These are phyloP conservation scores for Gambusia holbrooki DNA, from an alignment of 2,113 vertebrate species.

Conservation along the genomic window DNA sequence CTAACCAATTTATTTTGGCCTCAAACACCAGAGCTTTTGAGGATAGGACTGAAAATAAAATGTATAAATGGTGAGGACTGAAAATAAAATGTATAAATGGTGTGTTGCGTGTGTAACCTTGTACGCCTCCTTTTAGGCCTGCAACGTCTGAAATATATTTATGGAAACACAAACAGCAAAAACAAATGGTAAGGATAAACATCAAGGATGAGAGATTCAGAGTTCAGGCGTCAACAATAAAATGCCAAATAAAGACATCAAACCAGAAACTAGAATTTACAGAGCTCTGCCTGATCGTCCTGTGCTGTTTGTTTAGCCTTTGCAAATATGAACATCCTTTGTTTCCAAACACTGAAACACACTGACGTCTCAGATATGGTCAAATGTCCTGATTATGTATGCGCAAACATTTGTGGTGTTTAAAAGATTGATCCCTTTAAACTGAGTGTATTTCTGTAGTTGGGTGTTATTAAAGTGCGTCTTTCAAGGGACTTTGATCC, in stretches of 20 bases:
- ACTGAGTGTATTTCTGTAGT: constrained; percentile 3
- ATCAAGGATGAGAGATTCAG: constrained; percentile 17
- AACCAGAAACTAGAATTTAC: constrained; percentile 32
- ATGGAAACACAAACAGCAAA: constrained; percentile 32
- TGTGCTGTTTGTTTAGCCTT: constrained; percentile 37
- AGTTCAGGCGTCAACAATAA: constrained; percentile 30
- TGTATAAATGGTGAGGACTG: neutral
- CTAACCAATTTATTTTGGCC: neutral
- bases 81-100: neutral
- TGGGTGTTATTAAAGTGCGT: constrained; percentile 1
- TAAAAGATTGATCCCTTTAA: constrained; percentile 48
- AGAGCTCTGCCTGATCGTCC: constrained; percentile 32
- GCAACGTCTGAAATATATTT: constrained; percentile 18
- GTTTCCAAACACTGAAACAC: constrained; percentile 24
- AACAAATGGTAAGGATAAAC: constrained; percentile 34
- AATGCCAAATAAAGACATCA: constrained; percentile 33
- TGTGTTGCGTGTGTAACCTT: neutral
- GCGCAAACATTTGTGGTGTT: constrained; percentile 34
- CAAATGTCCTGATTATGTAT: constrained; percentile 48
- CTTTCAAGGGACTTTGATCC: constrained; percentile 4
- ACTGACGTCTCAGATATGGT: constrained; percentile 45
- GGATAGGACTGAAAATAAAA: neutral
- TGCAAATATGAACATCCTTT: constrained; percentile 49
- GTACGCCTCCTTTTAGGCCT: neutral
- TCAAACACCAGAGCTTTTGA: neutral